Percentiles rank a stretch among this genome's conserved stretches.
These are phyloP conservation scores for Parapristionchus giblindavisi DNA, from an alignment of 2,888 invertebrate genomes.

Conservation along the genomic window DNA sequence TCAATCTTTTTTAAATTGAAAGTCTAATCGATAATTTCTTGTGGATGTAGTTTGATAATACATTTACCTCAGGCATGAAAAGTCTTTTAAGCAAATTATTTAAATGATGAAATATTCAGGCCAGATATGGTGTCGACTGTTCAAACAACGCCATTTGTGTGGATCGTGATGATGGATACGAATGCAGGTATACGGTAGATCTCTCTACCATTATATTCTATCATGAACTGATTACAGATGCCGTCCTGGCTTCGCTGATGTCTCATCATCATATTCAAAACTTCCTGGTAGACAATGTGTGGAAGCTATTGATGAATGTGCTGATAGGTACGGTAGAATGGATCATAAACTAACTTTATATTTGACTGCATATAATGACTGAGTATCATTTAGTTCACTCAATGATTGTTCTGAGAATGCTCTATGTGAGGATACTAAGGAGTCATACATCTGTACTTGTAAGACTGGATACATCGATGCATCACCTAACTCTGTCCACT, in stretches of 20 bases:
- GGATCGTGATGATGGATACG: conserved; percentile 65
- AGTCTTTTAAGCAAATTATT: background rate
- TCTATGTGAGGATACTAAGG: conserved; percentile 85
- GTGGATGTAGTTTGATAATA: too few species aligned
- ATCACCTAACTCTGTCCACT: conserved; percentile 64
- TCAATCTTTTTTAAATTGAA: too few species aligned
- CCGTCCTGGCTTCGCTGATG: conserved; percentile 69
- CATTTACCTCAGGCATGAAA: background rate
- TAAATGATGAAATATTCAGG: background rate
- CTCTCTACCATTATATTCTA: background rate
- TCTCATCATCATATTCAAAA: conserved; percentile 65
- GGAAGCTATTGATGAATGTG: conserved; percentile 69
- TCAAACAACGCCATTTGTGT: conserved; percentile 67
- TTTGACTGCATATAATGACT: background rate
- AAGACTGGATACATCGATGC: conserved; percentile 80
- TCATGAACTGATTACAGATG: conserved; percentile 45
- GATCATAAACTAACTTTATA: background rate
- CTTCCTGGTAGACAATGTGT: conserved; percentile 68
- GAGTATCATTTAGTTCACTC: conserved; percentile 70
- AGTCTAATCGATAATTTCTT: too few species aligned
- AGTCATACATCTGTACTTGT: conserved; percentile 87
- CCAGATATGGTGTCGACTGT: conserved; percentile 64
- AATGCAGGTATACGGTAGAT: conserved; percentile 41
- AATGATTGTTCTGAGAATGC: conserved; percentile 89
- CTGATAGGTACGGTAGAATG: conserved; percentile 42